phyloP scores from a whole-genome alignment of 92 coral and sea anemone genomes.

The Actinostola sp. region DNA sequence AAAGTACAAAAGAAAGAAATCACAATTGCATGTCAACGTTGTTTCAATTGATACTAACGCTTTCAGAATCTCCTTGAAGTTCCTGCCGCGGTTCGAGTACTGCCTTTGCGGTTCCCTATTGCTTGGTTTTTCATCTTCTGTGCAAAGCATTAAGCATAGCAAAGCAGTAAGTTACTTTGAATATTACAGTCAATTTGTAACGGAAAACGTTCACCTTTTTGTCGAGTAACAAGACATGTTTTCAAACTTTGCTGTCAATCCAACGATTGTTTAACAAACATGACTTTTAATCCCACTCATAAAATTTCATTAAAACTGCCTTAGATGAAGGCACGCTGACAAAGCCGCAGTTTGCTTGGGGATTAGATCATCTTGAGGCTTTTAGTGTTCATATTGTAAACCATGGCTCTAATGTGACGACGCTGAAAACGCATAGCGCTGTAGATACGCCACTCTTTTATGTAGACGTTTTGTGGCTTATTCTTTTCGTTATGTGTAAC shows the following conservation, averaged over 20 bases:
- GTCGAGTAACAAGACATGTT: background rate
- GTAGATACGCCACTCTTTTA: no score
- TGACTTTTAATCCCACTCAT: background rate
- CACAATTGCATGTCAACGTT: background rate
- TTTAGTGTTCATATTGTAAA: background rate
- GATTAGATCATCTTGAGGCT: background rate
- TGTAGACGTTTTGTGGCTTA: no score
- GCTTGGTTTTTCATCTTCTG: slow-evolving; percentile 3
- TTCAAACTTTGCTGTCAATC: slow-evolving; percentile 6
- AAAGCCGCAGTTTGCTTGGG: background rate
- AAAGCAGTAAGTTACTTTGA: background rate
- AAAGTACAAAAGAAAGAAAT: no score
- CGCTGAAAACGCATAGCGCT: no score
- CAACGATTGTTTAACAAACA: background rate
- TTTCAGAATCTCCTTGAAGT: background rate
- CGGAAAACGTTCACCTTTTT: background rate
- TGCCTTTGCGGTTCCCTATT: background rate
- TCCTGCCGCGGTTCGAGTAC: background rate
- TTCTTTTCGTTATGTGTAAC: no score
- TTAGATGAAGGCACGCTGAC: background rate
- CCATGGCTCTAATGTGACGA: no score
- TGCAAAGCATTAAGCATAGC: background rate
- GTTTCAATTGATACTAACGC: background rate
- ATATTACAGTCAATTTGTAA: background rate
- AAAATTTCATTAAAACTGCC: slow-evolving; percentile 13